Base-by-base conservation (phyloP, 1,140 invertebrate species). In the Leptinotarsa texana region DNA sequence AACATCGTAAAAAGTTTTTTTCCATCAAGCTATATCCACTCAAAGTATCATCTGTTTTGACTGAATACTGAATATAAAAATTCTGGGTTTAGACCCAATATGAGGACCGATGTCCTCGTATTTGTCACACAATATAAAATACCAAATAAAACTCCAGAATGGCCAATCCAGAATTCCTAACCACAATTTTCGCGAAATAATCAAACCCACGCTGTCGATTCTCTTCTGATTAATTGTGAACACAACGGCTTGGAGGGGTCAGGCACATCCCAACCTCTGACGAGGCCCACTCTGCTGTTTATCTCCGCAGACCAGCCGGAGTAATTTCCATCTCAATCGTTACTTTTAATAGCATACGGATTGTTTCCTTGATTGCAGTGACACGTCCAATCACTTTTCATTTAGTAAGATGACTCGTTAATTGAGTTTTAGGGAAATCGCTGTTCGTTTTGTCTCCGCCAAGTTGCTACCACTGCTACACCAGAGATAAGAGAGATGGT, bases 251-350 rank as follows among this genome's bases (percentile, higher is more conserved):
- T 71, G 66, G 74, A 71, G 76, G 72, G 74, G 74, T 69, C 78
- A 21, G 62, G 65, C 66, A 21, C 65, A n/a, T 49, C 72, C 67
- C 61, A 49, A 4, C 51, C 48, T 66, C n/a, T 72, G 75, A 76
- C 68, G 18, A 47, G 74, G 73, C 76, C 77, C 78, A 76, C 71
- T 75, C 79, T 72, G 74, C 78, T 80, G 81, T 82, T 84, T 84
- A 84, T 84, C 83, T 84, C 79, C 72, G 72, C 77, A 69, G 79
- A 77, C 82, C 83, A 84, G 83, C 78, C 80, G 77, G 75, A 66
- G 83, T 78, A 84, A 84, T 84, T 84, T 84, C 82, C 83, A 84
- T 84, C 83, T 84, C 83, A 84, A 84, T 84, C 82, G 82, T 81
- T 82, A 84, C 83, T 84, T 84, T 84, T 84, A 84, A 84, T 83